A percentile compares a stretch with the other conserved stretches of the same genome.
Conservation (phyloP, 1,140 invertebrate species). For the Dinoponera quadriceps region DNA sequence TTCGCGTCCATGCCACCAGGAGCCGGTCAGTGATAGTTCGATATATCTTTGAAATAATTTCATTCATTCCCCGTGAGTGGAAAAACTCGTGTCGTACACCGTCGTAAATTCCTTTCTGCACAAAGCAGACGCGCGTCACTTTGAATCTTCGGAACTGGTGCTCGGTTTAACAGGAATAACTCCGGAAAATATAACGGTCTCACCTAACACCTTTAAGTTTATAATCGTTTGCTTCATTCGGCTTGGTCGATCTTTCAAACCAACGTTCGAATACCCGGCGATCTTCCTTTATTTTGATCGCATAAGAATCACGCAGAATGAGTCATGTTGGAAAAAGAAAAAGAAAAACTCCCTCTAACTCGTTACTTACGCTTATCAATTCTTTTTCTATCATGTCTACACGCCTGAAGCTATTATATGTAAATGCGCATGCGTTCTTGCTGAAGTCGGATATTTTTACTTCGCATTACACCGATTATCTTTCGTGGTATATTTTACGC, state of each 20-base stretch:
- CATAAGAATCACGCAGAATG: no score
- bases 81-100: not conserved
- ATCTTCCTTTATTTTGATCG: no score
- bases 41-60: not conserved
- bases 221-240: no score
- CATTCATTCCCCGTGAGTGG: not conserved
- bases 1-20: slow-evolving; percentile 79
- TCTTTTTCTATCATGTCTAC: no score
- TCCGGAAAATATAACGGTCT: no score
- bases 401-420: not conserved
- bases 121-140: not conserved
- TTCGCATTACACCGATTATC: not conserved
- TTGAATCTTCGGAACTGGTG: no score
- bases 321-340: no score
- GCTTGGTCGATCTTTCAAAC: no score
- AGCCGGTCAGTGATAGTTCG: slow-evolving; percentile 74
- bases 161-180: no score
- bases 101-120: not conserved
- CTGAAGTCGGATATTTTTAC: not conserved
- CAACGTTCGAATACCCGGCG: no score
- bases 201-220: no score
- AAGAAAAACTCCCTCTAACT: no score
- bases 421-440: not conserved
- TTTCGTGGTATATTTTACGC: slow-evolving; percentile 17
- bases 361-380: not conserved